Conservation (phyloP, 2,113 vertebrate species). For the Engystomops pustulosus region DNA sequence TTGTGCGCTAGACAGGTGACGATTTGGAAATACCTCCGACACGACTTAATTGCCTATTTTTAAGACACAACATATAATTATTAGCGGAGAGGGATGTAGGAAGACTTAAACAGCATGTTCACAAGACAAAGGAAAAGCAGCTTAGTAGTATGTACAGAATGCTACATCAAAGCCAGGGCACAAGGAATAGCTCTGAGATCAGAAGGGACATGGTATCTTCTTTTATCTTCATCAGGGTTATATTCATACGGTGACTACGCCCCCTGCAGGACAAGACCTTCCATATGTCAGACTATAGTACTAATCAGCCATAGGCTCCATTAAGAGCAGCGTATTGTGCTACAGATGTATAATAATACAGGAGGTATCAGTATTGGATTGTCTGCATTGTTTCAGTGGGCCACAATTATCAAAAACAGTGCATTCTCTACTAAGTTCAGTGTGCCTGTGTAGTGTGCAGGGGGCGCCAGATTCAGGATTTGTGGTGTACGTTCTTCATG, state of each 20-base stretch:
- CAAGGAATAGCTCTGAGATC: neutral
- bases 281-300: neutral
- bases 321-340: too few relatives aligned
- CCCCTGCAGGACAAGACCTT: neutral
- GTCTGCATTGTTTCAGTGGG: too few relatives aligned
- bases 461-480: too few relatives aligned
- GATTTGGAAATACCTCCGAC: conserved; percentile 9
- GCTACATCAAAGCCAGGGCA: neutral
- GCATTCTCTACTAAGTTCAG: too few relatives aligned
- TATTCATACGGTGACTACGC: neutral
- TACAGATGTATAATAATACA: too few relatives aligned
- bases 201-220: neutral
- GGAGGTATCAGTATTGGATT: too few relatives aligned
- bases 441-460: too few relatives aligned
- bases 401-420: too few relatives aligned
- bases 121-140: neutral
- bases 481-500: too few relatives aligned
- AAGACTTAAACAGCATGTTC: neutral
- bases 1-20: conserved; percentile 33
- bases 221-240: neutral
- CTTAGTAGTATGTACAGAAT: neutral
- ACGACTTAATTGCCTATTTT: neutral
- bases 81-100: neutral
- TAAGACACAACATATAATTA: neutral
- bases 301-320: too few relatives aligned